phyloP scores from a whole-genome alignment of 2,113 vertebrate genomes.

The Saccopteryx leptura region DNA sequence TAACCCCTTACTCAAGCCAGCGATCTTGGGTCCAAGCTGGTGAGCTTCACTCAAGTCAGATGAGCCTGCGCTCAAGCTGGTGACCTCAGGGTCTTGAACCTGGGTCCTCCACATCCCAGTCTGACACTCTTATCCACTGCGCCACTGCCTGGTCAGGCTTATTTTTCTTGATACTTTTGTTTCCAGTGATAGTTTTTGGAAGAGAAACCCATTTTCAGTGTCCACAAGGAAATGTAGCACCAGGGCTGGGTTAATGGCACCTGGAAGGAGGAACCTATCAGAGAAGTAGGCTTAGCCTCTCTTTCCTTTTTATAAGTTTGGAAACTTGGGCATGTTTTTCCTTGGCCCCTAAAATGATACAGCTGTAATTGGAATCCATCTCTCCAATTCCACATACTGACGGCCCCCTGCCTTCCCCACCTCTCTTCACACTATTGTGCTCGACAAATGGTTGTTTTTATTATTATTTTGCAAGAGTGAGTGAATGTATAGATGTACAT shows the following conservation, averaged over 20 bases:
- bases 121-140: too few species aligned
- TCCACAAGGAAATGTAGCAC: too few species aligned
- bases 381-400: background rate
- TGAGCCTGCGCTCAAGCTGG: too few species aligned
- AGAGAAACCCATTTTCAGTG: background rate
- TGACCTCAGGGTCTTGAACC: too few species aligned
- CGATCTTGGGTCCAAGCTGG: too few species aligned
- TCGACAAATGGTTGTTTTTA: background rate
- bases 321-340: constrained; percentile 60
- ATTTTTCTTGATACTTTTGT: background rate
- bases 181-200: background rate
- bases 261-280: background rate
- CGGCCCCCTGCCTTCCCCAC: background rate
- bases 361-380: constrained; percentile 8
- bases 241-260: background rate
- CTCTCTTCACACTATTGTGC: background rate
- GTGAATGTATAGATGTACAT: too few species aligned
- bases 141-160: too few species aligned
- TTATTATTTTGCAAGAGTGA: background rate
- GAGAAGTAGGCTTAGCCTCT: constrained; percentile 12
- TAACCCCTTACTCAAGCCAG: too few species aligned
- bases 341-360: constrained; percentile 65
- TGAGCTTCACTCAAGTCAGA: too few species aligned
- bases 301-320: constrained; percentile 74
- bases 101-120: too few species aligned